Evolutionary conservation across 2,888 invertebrate genomes (phyloP).

Genomic region (Eristalis tenax): DNA sequence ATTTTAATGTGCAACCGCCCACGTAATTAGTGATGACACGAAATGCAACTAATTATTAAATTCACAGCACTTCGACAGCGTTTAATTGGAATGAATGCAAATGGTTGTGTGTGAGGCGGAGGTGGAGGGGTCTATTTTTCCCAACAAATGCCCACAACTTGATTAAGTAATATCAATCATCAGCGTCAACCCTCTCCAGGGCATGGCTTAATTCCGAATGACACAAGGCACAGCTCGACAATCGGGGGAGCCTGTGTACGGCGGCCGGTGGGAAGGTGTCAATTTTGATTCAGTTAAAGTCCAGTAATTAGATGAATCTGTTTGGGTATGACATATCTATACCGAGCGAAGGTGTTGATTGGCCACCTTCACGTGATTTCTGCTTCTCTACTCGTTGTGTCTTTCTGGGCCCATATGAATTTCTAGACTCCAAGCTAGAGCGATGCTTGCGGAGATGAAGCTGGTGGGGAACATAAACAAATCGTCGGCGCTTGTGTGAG

Average conservation of each 20-base stretch:
- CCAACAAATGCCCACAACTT: neutral
- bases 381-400: neutral
- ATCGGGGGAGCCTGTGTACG: neutral
- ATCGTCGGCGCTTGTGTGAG: neutral
- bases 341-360: slow-evolving; percentile 6
- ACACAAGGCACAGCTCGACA: neutral
- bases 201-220: neutral
- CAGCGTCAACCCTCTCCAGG: too few relatives aligned
- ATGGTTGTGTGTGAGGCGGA: neutral
- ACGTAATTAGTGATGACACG: slow-evolving; percentile 25
- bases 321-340: neutral
- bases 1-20: neutral
- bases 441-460: neutral
- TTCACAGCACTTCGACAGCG: neutral
- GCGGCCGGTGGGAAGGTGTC: neutral
- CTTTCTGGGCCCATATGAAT: neutral
- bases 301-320: slow-evolving; percentile 24
- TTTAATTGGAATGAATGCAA: neutral
- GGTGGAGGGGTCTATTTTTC: neutral
- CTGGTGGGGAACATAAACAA: neutral
- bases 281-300: neutral
- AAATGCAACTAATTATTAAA: slow-evolving; percentile 23
- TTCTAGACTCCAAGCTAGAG: neutral
- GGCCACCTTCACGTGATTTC: slow-evolving; percentile 20
- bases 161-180: too few relatives aligned